Base-by-base conservation (phyloP, 2,113 vertebrate species). In the Petromus typicus region DNA sequence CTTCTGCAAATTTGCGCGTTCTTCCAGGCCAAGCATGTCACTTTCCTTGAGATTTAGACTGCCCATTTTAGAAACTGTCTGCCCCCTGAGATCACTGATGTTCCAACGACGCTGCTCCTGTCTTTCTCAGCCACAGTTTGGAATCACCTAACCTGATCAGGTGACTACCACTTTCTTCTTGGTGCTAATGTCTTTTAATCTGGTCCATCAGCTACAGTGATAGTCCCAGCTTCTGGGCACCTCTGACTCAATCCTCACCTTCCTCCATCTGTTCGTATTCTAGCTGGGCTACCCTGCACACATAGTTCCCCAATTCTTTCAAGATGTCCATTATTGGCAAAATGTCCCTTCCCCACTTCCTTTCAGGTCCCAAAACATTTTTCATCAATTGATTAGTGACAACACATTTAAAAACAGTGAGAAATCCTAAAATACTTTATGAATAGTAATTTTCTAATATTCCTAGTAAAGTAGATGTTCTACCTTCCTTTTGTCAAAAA, bases 171-270 rank as follows among this genome's bases (percentile, higher is more conserved):
- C 10, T 25, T 23, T 92, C n/a, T 73, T 86, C 54, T 79, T 54
- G 25, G 23, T 27, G 27, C 11, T 17, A 2, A 16, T 11, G 3
- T 75, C 8, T 51, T n/a, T 45, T 69, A 7, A 14, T 89, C 51
- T 61, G 1, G 3, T 64, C 48, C 22, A 11, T 51, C 32, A 18
- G 76, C 8, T 83, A 13, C 27, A 54, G 2, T 63, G 37, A 37
- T 12, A 23, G 4, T 45, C 3, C 40, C 25, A 73, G 27, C 3
- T 43, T 37, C n/a, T 75, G 3, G 1, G n/a, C 18, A 34, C 14
- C 7, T 56, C 32, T 56, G 1, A 0, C 27, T 40, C n/a, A 40
- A 9, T 0, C 23, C 27, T n/a, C 3, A 57, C 23, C 3, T n/a
- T 64, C 11, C 1, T 63, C 10, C 13, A 1, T 20, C 7, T 61